Base-by-base conservation (phyloP, 2,888 invertebrate species). In the Seira sanloemensis region DNA sequence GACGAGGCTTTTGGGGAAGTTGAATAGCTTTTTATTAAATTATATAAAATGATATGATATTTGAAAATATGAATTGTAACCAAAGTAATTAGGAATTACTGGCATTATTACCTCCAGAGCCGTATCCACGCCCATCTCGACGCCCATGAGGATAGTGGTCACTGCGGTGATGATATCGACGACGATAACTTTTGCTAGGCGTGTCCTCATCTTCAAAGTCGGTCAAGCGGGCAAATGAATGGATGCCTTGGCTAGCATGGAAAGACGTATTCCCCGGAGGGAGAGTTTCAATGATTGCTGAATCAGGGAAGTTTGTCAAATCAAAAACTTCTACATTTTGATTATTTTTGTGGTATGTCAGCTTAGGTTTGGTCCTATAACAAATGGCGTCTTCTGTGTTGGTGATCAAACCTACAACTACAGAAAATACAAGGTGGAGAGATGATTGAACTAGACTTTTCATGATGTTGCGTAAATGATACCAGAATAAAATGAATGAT, bases 101-200 rank as follows among this genome's bases (percentile, higher is more conserved):
- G 9, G 19, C 7, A 2, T 7, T 54, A 1, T 19, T 71, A 71
- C 78, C 78, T 16, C 58, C 69, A 9, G 67, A 71, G 12, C 84
- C 79, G 21, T 79, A 75, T n/a, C 71, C 67, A 25, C 77, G 26
- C 0, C 80, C 84, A n/a, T 69, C 77, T 18, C 73, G 58, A 7
- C 83, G 37, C 0, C 78, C 84, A 46, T 84, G 78, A 12, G 67
- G 37, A 21, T 65, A 65, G 12, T 26, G 26, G 18, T 1, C 19
- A 72, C 19, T 37, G 7, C 16, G 24, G 19, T 46, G 21, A 25
- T 50, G 26, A 18, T 65, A 18, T 27, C 27, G 54, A n/a, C 58
- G 26, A 9, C 80, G 66, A 66, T 80, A 80, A 5, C 69, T 75
- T 46, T 62, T 75, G 12, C 54, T 46, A 1, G 2, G 27, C 16